phyloP scores from a whole-genome alignment of 2,113 vertebrate species.

The Leptocoma aspasia region DNA sequence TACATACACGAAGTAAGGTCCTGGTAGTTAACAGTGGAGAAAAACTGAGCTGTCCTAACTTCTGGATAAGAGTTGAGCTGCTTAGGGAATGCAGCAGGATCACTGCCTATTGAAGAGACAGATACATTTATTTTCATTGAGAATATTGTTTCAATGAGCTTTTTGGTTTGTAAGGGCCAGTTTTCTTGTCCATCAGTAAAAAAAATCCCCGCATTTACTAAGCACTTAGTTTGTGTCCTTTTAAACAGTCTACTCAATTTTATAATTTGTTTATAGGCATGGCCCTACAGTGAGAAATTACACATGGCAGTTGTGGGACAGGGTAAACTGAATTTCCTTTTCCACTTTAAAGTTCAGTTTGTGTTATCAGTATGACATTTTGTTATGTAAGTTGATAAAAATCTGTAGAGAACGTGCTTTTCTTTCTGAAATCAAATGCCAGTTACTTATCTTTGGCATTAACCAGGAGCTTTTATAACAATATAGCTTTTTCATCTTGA shows the following conservation, averaged over 20 bases:
- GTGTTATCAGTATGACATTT: not conserved
- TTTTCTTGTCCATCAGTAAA: not conserved
- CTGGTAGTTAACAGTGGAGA: not conserved
- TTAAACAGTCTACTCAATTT: not conserved
- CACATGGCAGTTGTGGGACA: not conserved
- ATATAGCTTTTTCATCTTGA: not conserved
- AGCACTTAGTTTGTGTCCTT: not conserved
- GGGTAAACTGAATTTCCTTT: constrained; percentile 44
- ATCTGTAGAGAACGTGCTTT: not conserved
- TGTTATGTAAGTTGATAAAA: not conserved
- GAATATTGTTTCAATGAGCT: not conserved
- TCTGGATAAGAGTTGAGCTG: not conserved
- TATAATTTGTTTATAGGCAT: not conserved
- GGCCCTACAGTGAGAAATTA: not conserved
- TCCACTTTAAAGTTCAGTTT: not conserved
- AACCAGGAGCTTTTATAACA: not conserved
- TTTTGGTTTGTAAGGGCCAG: not conserved
- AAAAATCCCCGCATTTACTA: not conserved
- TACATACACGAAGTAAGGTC: not conserved
- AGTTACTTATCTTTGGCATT: not conserved
- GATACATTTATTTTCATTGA: not conserved
- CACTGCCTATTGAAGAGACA: not conserved
- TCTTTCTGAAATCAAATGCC: not conserved
- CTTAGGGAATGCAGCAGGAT: not conserved
- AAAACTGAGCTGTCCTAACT: not conserved